Evolutionary conservation across 1,140 invertebrate species (phyloP), one percentile per base, ranked within the genome.

Genomic region (Artemia franciscana): DNA sequence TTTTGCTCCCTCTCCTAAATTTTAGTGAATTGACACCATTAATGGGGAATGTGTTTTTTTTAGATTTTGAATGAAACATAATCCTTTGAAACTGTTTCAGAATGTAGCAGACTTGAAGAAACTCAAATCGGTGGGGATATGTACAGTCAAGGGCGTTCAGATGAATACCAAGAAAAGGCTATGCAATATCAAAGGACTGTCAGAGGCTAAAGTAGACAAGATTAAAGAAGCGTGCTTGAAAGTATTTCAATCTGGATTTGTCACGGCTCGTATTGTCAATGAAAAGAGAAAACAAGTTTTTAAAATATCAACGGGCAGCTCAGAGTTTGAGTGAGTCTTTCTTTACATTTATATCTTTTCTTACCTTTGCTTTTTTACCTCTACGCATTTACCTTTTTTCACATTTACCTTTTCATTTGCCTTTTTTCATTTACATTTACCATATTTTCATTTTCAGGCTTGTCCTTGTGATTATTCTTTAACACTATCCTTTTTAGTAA

Each of bases 151-250:
- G 76, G 86, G 86, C 5, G 75, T 88, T 59, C 82, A 85, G 69
- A 89, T 89, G 86, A 81, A 77, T 5, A 87, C 84, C 15, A 80
- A 78, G 66, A 85, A 84, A 69, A 84, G 80, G 70, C 70, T 88
- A 25, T 79, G 79, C 69, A 77, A 75, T 64, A 84, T 87, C 57
- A 85, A 85, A 77, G 85, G 84, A 18, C 80, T 88, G 67, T 85
- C 84, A 27, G 84, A 87, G 68, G 80, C 79, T 4, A 88, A 88
- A 74, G 84, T 88, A 64, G 83, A 86, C 65, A 86, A 87, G 76
- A 86, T 89, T 28, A 87, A 86, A 73, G 85, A 88, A 76, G 82
- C 81, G 26, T 78, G 79, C 72, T 68, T 73, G 67, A 78, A 85
- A 77, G 68, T 80, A 68, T 63, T 73, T 21, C 67, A 71, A 28